Base-by-base conservation (phyloP, 2,113 vertebrate species). In the Plectropomus leopardus region DNA sequence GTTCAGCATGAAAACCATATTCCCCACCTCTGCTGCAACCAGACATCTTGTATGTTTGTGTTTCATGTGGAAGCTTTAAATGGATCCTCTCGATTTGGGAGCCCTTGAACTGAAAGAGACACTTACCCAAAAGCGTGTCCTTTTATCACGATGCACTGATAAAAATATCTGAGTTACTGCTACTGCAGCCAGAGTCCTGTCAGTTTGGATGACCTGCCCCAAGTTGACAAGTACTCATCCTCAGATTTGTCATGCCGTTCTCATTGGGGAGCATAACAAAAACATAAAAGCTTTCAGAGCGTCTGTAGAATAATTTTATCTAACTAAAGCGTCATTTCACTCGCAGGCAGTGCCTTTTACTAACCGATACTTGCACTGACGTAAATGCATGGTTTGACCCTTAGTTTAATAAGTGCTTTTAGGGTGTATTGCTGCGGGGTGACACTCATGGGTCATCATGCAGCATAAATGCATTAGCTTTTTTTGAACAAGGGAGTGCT, bases 141-240 rank as follows among this genome's bases (percentile, higher is more conserved):
- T 83, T 85, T 83, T 75, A 69, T 84, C 57, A 72, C 3, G 11
- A 86, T 61, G 72, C 72, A 34, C 76, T 79, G 82, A 80, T 86
- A 82, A 83, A 90, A 87, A 93, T 82, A 86, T 88, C 87, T 65
- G 61, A 59, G 60, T 70, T 78, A 13, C 34, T 77, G 89, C 69
- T 54, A 70, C 79, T 80, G 75, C 78, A 83, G 83, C 84, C 74
- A 72, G 65, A 75, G 63, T 78, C 82, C 85, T 91, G 86, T 92
- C 90, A 87, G 80, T 72, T 82, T 73, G 79, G 21, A 86, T 92
- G 84, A 85, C 72, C 78, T 82, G 85, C 70, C 59, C 42, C 59
- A 42, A 84, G 72, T 63, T 87, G 88, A 90, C 84, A 83, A 74
- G 75, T 36, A 48, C 79, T 86, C 80, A 67, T 84, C 53, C 51